These are phyloP conservation scores for Triplophysa dalaica DNA, from an alignment of 2,113 vertebrate genomes.

Conservation along the genomic window DNA sequence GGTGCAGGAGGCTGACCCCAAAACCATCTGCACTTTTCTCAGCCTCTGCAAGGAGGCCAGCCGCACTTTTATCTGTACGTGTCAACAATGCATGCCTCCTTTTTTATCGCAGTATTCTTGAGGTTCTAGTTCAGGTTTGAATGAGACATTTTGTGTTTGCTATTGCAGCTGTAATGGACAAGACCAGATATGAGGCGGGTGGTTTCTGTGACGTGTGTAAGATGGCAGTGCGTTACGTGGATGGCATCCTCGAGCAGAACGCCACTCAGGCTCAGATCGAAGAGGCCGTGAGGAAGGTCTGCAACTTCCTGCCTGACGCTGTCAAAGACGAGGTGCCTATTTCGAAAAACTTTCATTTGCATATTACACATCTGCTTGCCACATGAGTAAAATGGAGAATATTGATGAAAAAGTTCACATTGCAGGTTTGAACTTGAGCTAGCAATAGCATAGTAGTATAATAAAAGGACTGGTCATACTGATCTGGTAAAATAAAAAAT, in stretches of 20 bases:
- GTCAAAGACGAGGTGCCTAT: constrained; percentile 63
- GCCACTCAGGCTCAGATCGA: constrained; percentile 85
- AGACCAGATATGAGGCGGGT: constrained; percentile 60
- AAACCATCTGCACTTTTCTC: constrained; percentile 77
- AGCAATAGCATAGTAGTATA: too few relatives aligned
- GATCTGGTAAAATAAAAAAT: too few relatives aligned
- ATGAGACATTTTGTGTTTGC: background rate
- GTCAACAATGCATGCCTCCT: fast-evolving
- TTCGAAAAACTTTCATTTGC: too few relatives aligned
- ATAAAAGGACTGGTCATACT: too few relatives aligned
- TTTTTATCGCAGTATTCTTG: background rate
- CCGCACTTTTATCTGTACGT: constrained; percentile 69
- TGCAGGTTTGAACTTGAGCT: too few relatives aligned
- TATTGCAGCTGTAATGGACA: constrained; percentile 69
- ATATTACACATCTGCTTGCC: too few relatives aligned
- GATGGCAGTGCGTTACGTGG: constrained; percentile 81
- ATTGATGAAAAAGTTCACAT: too few relatives aligned
- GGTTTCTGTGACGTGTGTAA: constrained; percentile 89
- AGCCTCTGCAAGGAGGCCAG: constrained; percentile 73
- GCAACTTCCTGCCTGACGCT: constrained; percentile 80
- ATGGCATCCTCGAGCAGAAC: constrained; percentile 84
- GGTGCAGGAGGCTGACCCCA: constrained; percentile 77
- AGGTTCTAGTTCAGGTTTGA: background rate
- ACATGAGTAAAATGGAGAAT: too few relatives aligned
- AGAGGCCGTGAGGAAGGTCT: constrained; percentile 85